Evolutionary conservation across 53 echinoderm and acorn worm species (phyloP).

Genomic region (Glandiceps talaboti): DNA sequence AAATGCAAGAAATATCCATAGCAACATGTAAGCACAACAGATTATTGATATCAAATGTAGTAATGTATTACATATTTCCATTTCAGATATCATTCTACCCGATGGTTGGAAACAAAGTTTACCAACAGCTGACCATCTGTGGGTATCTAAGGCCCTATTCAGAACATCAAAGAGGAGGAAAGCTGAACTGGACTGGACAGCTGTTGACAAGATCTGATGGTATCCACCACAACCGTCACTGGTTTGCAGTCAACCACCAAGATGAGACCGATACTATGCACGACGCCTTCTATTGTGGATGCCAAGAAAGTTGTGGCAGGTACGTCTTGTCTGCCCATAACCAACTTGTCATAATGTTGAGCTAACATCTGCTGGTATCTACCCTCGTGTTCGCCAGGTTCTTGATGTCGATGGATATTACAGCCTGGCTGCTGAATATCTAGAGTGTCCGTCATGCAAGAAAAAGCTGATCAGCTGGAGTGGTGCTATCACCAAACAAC

Average conservation of each 20-base stretch:
- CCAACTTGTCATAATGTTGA: background rate
- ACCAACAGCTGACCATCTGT: slow-evolving; percentile 31
- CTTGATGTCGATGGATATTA: slow-evolving; percentile 48
- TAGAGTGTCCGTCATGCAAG: slow-evolving; percentile 35
- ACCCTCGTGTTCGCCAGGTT: slow-evolving; percentile 40
- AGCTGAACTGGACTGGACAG: slow-evolving; percentile 13
- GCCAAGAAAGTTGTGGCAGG: slow-evolving; percentile 27
- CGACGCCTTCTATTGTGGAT: slow-evolving; percentile 33
- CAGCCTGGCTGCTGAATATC: slow-evolving; percentile 55
- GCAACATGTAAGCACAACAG: no score
- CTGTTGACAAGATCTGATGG: slow-evolving; percentile 23
- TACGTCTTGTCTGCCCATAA: slow-evolving; percentile 16
- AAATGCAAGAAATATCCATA: no score
- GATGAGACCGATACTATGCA: slow-evolving; percentile 13
- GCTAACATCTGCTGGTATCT: slow-evolving; percentile 30
- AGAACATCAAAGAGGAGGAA: slow-evolving; percentile 12
- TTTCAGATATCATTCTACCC: slow-evolving; percentile 26
- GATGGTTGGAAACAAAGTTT: slow-evolving; percentile 41
- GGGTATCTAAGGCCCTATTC: slow-evolving; percentile 38
- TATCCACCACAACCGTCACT: slow-evolving; percentile 23
- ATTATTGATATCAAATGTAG: no score
- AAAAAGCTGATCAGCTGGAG: slow-evolving; percentile 52
- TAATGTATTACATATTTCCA: background rate
- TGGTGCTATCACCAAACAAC: slow-evolving; percentile 34
- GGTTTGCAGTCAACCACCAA: slow-evolving; percentile 12